A percentile compares a stretch with the other conserved stretches of the same genome.
These are phyloP conservation scores for Aquatica leii DNA, from an alignment of 2,888 invertebrate genomes.

Conservation along the genomic window DNA sequence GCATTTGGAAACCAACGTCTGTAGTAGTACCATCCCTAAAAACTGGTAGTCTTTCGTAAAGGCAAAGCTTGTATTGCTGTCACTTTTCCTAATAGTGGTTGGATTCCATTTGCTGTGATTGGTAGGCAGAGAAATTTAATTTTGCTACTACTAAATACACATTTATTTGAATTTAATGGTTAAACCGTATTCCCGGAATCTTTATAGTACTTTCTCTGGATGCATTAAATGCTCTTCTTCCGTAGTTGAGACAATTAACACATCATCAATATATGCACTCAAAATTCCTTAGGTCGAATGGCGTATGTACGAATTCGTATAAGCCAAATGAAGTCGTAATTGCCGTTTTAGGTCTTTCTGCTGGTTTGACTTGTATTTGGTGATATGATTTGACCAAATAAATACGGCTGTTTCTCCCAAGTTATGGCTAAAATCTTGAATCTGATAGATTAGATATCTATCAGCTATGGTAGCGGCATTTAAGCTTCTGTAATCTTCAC, in stretches of 20 bases:
- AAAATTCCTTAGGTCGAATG: constrained; percentile 57
- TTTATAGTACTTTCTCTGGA: constrained; percentile 41
- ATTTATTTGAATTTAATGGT: constrained; percentile 51
- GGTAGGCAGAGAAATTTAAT: constrained; percentile 47
- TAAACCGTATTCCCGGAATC: constrained; percentile 45
- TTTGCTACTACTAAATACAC: constrained; percentile 43
- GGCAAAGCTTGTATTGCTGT: constrained; percentile 45
- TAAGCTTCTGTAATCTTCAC: constrained; percentile 46
- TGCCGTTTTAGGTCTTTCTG: constrained; percentile 24
- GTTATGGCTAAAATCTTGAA: constrained; percentile 6
- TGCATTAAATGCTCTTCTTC: constrained; percentile 45
- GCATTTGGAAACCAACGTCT: constrained; percentile 52
- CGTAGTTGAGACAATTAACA: constrained; percentile 44
- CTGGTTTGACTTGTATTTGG: constrained; percentile 51
- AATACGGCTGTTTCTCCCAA: neutral
- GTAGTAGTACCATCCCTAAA: constrained; percentile 54
- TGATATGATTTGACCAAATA: constrained; percentile 50
- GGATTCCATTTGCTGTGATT: constrained; percentile 44
- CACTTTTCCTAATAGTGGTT: constrained; percentile 49
- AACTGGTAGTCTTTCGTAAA: constrained; percentile 48
- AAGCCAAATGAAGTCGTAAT: neutral
- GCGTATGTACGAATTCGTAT: constrained; percentile 50
- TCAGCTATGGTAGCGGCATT: constrained; percentile 34
- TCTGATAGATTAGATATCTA: neutral
- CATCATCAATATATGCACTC: constrained; percentile 54